Conservation (phyloP, 2,797 vertebrate genomes). For the Monodelphis domestica region DNA sequence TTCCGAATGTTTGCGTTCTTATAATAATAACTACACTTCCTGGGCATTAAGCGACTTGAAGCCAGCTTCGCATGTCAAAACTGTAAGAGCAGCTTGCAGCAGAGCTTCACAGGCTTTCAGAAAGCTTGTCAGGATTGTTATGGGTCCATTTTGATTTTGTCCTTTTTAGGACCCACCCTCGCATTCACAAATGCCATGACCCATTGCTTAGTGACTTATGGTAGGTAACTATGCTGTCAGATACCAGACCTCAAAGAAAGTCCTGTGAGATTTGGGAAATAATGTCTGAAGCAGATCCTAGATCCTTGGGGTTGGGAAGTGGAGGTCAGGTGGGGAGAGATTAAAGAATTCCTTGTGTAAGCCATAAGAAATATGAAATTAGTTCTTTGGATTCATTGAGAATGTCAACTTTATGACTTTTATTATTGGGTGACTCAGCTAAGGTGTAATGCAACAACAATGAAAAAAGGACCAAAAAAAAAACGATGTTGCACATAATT, state of each 20-base stretch:
- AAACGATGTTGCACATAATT: not conserved
- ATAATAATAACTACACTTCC: constrained; percentile 46
- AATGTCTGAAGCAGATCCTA: constrained; percentile 8
- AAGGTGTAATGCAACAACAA: not conserved
- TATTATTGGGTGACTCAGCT: not conserved
- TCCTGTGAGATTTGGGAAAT: constrained; percentile 29
- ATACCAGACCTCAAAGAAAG: constrained; percentile 7
- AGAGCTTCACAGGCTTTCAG: constrained; percentile 59
- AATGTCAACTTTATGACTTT: not conserved
- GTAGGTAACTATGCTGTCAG: constrained; percentile 59
- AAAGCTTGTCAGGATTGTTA: constrained; percentile 57
- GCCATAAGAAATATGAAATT: not conserved
- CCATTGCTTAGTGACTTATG: constrained; percentile 61
- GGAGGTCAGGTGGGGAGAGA: no score
- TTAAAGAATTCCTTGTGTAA: not conserved
- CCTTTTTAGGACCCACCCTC: constrained; percentile 22
- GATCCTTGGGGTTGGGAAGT: not conserved
- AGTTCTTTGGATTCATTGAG: not conserved
- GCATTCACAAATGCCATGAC: constrained; percentile 46
- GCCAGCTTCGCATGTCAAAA: constrained; percentile 44
- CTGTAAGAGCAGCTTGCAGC: constrained; percentile 62
- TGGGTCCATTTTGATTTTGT: constrained; percentile 64
- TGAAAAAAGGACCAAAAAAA: not conserved
- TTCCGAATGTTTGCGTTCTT: constrained; percentile 48
- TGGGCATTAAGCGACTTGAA: constrained; percentile 58